These are phyloP conservation scores for Cyprinodon brontotheroides DNA, from an alignment of 2,113 vertebrate genomes.

Conservation along the genomic window DNA sequence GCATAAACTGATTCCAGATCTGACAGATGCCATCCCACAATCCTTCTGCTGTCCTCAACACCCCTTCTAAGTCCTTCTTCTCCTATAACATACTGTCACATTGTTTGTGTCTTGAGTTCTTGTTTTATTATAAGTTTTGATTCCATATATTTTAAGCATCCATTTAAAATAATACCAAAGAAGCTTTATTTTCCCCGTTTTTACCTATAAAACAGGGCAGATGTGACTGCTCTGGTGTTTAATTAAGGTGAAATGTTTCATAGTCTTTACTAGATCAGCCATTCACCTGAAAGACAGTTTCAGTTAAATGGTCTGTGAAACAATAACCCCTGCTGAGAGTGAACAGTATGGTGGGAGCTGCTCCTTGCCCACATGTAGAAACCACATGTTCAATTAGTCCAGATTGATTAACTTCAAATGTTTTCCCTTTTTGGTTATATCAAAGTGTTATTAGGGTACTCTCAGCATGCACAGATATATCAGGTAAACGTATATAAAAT, in stretches of 20 bases:
- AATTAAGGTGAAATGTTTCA: conserved; percentile 1
- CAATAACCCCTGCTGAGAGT: background rate
- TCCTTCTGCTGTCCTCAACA: no score
- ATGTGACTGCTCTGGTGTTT: background rate
- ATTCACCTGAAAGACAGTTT: background rate
- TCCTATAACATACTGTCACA: no score
- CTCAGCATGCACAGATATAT: background rate
- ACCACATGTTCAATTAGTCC: background rate
- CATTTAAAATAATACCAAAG: background rate
- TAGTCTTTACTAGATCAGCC: background rate
- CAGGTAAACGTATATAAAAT: background rate
- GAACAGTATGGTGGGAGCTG: background rate
- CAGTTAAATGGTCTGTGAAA: background rate
- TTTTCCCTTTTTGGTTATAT: background rate
- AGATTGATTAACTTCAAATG: background rate
- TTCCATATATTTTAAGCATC: background rate
- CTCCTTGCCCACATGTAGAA: background rate
- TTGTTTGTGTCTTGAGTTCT: background rate
- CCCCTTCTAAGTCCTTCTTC: no score
- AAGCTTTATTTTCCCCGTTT: background rate
- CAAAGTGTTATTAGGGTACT: background rate
- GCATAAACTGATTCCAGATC: no score
- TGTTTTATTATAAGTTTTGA: background rate
- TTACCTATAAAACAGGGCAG: background rate
- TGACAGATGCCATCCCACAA: no score